These are phyloP conservation scores for Mythimna vitellina DNA, from an alignment of 2,888 invertebrate genomes.

Conservation along the genomic window DNA sequence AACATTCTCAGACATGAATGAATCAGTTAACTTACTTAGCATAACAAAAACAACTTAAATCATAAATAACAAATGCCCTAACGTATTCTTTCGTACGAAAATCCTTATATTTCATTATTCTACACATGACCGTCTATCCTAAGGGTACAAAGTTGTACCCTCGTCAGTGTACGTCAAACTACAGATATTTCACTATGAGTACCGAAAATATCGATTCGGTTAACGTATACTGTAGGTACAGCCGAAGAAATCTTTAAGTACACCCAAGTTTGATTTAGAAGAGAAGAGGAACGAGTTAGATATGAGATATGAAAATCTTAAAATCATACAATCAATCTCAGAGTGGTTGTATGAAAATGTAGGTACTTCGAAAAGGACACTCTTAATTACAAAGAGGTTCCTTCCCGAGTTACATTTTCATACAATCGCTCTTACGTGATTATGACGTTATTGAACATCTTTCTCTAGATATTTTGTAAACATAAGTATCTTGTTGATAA, in stretches of 20 bases:
- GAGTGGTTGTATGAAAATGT: too few species aligned
- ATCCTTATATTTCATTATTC: slow-evolving; percentile 50
- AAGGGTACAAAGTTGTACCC: slow-evolving; percentile 32
- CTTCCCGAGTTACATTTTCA: too few species aligned
- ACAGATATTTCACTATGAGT: slow-evolving; percentile 46
- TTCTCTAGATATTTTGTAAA: too few species aligned
- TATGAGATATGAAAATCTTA: background rate
- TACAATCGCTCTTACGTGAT: too few species aligned
- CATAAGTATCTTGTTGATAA: too few species aligned
- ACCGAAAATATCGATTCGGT: slow-evolving; percentile 42
- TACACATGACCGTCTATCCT: slow-evolving; percentile 12
- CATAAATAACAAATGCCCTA: slow-evolving; percentile 49
- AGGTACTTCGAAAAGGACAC: too few species aligned
- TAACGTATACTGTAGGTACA: background rate
- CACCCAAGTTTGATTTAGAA: background rate
- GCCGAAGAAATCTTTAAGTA: slow-evolving; percentile 1
- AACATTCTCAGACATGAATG: slow-evolving; percentile 25
- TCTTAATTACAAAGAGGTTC: too few species aligned
- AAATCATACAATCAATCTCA: too few species aligned
- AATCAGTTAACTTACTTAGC: slow-evolving; percentile 33
- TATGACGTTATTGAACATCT: too few species aligned
- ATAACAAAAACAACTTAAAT: slow-evolving; percentile 42
- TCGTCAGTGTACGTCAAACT: slow-evolving; percentile 53
- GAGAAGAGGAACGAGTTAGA: background rate
- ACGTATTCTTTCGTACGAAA: slow-evolving; percentile 26